phyloP scores from a whole-genome alignment of 2,113 vertebrate species.

The Sebastes fasciatus region DNA sequence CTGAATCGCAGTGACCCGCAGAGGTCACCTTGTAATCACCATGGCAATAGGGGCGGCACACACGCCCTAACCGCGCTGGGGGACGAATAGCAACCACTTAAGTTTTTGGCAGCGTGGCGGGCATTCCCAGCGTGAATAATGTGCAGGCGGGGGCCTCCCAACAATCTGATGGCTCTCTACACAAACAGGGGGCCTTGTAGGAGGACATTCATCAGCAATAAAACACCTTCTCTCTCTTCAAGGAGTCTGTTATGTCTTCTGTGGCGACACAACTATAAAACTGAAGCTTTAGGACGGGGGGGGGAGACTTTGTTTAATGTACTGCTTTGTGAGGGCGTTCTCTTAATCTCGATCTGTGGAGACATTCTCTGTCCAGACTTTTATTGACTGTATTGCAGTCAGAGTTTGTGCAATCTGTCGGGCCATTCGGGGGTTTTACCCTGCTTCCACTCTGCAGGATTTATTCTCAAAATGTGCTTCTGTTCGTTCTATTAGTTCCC shows the following conservation, averaged over 20 bases:
- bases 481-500: not conserved
- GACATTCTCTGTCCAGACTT: constrained; percentile 32
- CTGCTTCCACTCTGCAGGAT: constrained; percentile 18
- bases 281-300: not conserved
- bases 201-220: constrained; percentile 61
- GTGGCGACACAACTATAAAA: constrained; percentile 45
- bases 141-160: constrained; percentile 56
- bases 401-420: constrained; percentile 7
- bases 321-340: constrained; percentile 50
- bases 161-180: constrained; percentile 71
- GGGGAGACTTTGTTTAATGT: constrained; percentile 35
- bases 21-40: constrained; percentile 80
- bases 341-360: constrained; percentile 42
- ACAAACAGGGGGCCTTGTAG: constrained; percentile 55
- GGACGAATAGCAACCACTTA: constrained; percentile 76
- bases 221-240: constrained; percentile 38
- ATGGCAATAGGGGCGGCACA: constrained; percentile 68
- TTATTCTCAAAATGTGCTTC: not conserved
- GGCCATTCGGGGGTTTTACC: not conserved
- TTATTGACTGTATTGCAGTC: constrained; percentile 36
- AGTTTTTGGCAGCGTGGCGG: constrained; percentile 67
- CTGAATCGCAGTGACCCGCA: constrained; percentile 59
- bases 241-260: constrained; percentile 24
- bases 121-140: constrained; percentile 75
- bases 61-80: constrained; percentile 28